Base-by-base conservation (phyloP, 1,140 invertebrate genomes). In the Geopemphigus sp. region DNA sequence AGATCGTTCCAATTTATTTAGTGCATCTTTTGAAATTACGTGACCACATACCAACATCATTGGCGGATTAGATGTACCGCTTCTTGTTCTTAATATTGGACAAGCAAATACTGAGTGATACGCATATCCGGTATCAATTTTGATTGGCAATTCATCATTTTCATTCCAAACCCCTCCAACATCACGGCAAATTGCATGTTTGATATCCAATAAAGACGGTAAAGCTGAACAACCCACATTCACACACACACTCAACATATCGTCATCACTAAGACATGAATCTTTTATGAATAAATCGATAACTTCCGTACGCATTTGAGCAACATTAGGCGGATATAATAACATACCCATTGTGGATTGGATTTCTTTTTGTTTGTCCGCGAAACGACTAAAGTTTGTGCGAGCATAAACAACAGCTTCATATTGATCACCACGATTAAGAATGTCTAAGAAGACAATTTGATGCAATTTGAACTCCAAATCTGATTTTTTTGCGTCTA, bases 51-150 rank as follows among this genome's bases (percentile, higher is more conserved):
- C 91, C 53, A 99, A 88, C 82, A 95, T 90, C 93, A 99, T 97
- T 17, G 98, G 98, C 80, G 98, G 98, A 89, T 99, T 99, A 82
- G 90, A 90, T 83, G 99, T 96, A 17, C 95, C 95, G 66, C 94
- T 96, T 86, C 99, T 97, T 86, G 98, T 96, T 57, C 96, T 90
- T 73, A 99, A 88, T 84, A 99, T 99, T n/a, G 98, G 98, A 87
- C 98, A 99, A n/a, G 97, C 97, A 87, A 99, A 99, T 82, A 98
- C 94, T 32, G 96, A 98, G 87, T 99, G 98, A 85, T 96, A 98
- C 82, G 95, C 93, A 82, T 90, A 90, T 17, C 93, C 94, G 10
- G 97, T 86, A 83, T 97, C 94, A 82, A 97, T 96, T 87, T 96
- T 94, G 88, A 97, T 94, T 15, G 97, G 97, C 84, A 99, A 88